phyloP scores from a whole-genome alignment of 53 echinoderm and acorn worm species.

The Mesocentrotus franciscanus region DNA sequence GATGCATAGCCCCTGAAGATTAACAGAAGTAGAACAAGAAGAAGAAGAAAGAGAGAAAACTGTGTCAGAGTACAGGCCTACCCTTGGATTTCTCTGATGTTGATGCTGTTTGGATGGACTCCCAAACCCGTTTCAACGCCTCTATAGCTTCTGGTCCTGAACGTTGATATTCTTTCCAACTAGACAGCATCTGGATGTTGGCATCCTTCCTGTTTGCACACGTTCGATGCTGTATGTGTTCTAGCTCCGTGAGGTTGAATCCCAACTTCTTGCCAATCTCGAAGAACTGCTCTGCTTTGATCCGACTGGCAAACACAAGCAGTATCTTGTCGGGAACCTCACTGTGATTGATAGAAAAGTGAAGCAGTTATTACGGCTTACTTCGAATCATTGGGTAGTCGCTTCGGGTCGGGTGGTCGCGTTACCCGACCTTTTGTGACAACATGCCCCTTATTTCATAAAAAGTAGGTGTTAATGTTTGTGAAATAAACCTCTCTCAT shows the following conservation, averaged over 20 bases:
- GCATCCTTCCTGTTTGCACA: constrained; percentile 35
- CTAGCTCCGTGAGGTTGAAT: not conserved
- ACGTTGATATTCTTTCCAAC: not conserved
- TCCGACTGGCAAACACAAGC: not conserved
- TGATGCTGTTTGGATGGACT: constrained; percentile 10
- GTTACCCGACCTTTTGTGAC: no score
- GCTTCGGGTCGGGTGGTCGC: no score
- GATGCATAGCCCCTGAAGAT: no score
- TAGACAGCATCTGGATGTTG: constrained; percentile 31
- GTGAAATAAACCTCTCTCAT: no score
- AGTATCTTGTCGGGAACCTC: not conserved
- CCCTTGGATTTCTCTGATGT: not conserved
- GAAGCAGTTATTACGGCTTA: not conserved
- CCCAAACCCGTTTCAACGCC: not conserved
- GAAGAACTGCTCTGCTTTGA: not conserved
- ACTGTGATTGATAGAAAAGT: not conserved
- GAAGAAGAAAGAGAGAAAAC: no score
- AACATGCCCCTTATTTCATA: no score
- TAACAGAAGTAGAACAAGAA: not conserved
- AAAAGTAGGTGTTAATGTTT: no score
- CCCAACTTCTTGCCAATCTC: constrained; percentile 9
- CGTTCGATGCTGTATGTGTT: constrained; percentile 34
- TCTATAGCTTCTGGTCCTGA: not conserved
- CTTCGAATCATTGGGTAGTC: no score
- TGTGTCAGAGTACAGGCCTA: not conserved